These are phyloP conservation scores for Pollicipes pollicipes DNA, from an alignment of 1,140 invertebrate genomes.

Conservation along the genomic window DNA sequence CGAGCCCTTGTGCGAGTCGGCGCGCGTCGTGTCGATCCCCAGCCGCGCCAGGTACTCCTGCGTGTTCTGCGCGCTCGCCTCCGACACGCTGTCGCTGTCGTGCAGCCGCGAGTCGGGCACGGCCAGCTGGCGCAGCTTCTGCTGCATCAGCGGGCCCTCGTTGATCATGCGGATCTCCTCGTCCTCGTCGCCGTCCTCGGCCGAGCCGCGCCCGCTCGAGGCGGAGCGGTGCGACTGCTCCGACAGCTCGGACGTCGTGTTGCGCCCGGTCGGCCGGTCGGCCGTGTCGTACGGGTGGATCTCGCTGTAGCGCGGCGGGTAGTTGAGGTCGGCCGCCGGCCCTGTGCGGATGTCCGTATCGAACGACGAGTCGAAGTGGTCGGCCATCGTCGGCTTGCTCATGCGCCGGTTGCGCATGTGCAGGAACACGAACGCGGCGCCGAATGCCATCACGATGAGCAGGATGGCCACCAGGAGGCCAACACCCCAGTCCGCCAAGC, in stretches of 20 bases:
- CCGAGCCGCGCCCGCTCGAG: conserved; percentile 83
- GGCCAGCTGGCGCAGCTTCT: conserved; percentile 42
- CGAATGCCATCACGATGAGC: conserved; percentile 58
- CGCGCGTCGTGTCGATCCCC: conserved; percentile 46
- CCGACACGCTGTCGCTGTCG: conserved; percentile 70
- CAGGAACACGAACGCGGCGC: conserved; percentile 55
- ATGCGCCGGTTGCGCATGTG: conserved; percentile 64
- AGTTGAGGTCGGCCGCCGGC: conserved; percentile 20
- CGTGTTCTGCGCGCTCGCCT: conserved; percentile 84
- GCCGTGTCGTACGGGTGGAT: conserved; percentile 52
- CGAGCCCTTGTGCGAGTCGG: not conserved
- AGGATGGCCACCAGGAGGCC: conserved; percentile 64
- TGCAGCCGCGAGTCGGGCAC: conserved; percentile 55
- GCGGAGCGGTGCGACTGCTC: conserved; percentile 65
- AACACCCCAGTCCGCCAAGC: conserved; percentile 66
- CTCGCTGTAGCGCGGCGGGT: conserved; percentile 76
- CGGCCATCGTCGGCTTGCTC: conserved; percentile 57
- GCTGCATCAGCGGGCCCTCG: conserved; percentile 44
- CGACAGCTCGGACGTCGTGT: conserved; percentile 64
- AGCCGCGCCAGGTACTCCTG: conserved; percentile 87
- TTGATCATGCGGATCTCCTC: conserved; percentile 97
- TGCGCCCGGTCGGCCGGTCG: conserved; percentile 33
- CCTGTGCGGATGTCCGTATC: conserved; percentile 9
- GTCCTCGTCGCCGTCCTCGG: conserved; percentile 45
- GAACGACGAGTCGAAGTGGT: conserved; percentile 26